A percentile compares a stretch with the other conserved stretches of the same genome.
Conservation (phyloP, 2,888 invertebrate species). For the Gymnoscelis rufifasciata region DNA sequence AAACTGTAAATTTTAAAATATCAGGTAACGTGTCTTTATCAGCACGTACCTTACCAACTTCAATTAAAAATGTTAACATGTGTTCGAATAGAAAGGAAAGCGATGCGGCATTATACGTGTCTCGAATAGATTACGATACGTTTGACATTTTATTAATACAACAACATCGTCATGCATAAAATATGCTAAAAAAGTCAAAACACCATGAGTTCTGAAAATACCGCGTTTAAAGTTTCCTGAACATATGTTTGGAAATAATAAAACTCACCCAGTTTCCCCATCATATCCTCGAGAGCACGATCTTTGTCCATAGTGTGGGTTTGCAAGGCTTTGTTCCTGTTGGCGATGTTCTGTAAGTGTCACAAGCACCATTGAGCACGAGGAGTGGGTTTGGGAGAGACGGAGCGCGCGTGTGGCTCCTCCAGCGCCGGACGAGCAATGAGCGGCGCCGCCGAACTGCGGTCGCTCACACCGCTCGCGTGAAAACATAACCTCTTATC, state of each 20-base stretch:
- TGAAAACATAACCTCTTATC: conserved; percentile 67
- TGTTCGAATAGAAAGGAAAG: conserved; percentile 43
- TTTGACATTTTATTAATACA: no score
- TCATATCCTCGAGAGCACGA: conserved; percentile 81
- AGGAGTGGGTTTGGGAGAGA: conserved; percentile 21
- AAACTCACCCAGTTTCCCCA: conserved; percentile 81
- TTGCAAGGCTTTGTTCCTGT: conserved; percentile 26
- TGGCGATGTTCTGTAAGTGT: conserved; percentile 47
- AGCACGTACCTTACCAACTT: neutral
- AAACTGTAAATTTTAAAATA: no score
- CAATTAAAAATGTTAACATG: conserved; percentile 23
- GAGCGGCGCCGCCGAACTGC: conserved; percentile 38
- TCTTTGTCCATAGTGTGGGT: conserved; percentile 79
- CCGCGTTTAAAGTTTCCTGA: neutral
- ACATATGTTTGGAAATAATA: conserved; percentile 47
- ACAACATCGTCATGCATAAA: no score
- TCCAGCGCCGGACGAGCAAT: conserved; percentile 69
- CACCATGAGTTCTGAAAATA: neutral
- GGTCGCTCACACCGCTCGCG: conserved; percentile 61
- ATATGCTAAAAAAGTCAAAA: neutral
- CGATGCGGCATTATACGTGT: conserved; percentile 26
- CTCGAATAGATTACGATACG: conserved; percentile 3
- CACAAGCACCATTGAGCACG: conserved; percentile 62
- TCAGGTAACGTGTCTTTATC: neutral
- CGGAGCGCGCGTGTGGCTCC: conserved; percentile 54